Base-by-base conservation (phyloP, 2,113 vertebrate genomes). In the Psittacus erithacus region DNA sequence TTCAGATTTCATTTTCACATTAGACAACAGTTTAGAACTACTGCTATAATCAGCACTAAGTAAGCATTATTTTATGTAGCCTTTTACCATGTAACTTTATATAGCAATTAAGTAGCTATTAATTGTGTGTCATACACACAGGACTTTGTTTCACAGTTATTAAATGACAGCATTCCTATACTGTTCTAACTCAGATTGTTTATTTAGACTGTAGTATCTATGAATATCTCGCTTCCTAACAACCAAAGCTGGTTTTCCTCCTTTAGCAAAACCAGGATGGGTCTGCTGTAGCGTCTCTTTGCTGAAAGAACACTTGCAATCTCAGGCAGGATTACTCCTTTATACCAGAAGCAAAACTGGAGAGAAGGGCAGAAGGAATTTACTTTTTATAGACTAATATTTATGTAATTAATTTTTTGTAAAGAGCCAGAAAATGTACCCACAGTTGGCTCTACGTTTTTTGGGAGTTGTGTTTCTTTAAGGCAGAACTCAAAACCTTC, bases 401-500 rank as follows among this genome's bases (percentile, higher is more conserved):
- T 95, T 96, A 93, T 19, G 44, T 27, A 93, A 93, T 93, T 94
- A 82, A 53, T 92, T 92, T 92, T 95, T 87, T 63, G 62, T 60
- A 50, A 88, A 89, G 77, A 89, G 75, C 53, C 81, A 89, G 64
- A 96, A 95, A 93, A 85, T 27, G 63, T 96, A 96, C 95, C 93
- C 95, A 97, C 69, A 86, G 80, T 93, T 47, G 79, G 80, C 29
- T 83, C 81, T 86, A 76, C 90, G 22, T 90, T 96, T 96, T 96
- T 95, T 87, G 63, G 73, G 93, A 96, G 93, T 31, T 92, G 44
- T 92, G 89, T 96, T 96, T 97, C 92, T 96, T 96, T 97, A 95
- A 97, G 95, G 70, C 82, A 93, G 76, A 97, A 97, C 63, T 92
- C 96, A 95, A 97, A 97, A 97, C 94, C 87, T 95, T 97, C 95